Conservation (phyloP, 2,888 invertebrate species). For the Ectropis crepuscularia region DNA sequence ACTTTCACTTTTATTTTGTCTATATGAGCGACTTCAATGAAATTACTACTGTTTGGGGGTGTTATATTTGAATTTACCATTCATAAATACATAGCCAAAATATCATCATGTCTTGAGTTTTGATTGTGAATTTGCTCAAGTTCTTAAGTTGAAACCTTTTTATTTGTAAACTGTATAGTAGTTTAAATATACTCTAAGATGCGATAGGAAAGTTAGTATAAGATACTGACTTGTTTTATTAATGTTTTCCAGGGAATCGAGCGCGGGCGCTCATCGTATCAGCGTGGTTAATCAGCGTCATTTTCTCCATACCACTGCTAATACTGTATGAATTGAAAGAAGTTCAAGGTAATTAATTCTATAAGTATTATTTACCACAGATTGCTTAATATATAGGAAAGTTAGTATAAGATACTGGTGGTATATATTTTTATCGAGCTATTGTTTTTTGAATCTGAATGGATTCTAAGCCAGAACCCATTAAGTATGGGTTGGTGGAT, state of each 20-base stretch:
- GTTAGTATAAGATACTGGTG: too few species aligned
- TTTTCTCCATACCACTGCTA: slow-evolving; percentile 93
- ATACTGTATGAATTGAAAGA: slow-evolving; percentile 92
- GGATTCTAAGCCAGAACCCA: neutral
- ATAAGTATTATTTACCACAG: neutral
- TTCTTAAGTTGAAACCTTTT: too few species aligned
- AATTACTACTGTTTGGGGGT: too few species aligned
- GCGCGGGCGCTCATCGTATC: slow-evolving; percentile 91
- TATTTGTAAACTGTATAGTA: too few species aligned
- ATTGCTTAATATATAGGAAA: too few species aligned
- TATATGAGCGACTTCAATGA: too few species aligned
- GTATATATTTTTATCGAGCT: neutral
- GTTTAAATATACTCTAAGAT: too few species aligned
- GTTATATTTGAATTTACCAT: too few species aligned
- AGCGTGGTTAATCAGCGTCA: slow-evolving; percentile 92
- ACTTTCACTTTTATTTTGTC: neutral
- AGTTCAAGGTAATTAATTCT: slow-evolving; percentile 86
- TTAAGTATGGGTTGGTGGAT: neutral
- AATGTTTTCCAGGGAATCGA: slow-evolving; percentile 89
- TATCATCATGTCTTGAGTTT: too few species aligned
- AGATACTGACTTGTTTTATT: slow-evolving; percentile 20
- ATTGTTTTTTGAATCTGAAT: neutral
- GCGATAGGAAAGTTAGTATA: too few species aligned
- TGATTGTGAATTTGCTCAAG: too few species aligned
- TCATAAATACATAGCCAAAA: too few species aligned